Evolutionary conservation across 2,888 invertebrate species (phyloP).

Genomic region (Eilema sororculum): DNA sequence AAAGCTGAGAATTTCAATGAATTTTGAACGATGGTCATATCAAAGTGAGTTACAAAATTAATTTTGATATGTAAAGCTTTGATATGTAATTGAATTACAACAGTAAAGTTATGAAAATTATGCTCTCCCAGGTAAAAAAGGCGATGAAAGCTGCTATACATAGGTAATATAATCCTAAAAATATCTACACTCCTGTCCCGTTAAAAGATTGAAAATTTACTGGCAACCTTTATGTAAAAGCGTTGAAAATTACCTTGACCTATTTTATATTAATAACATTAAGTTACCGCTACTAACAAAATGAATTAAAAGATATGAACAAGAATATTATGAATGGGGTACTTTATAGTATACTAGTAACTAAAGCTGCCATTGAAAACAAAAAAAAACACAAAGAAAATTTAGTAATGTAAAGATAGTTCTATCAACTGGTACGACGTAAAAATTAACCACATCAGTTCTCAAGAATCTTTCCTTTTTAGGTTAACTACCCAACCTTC

Average conservation of each 20-base stretch:
- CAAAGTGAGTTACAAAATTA: constrained; percentile 6
- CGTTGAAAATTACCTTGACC: constrained; percentile 41
- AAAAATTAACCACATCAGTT: background rate
- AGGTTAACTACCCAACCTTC: constrained; percentile 19
- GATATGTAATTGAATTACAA: constrained; percentile 5
- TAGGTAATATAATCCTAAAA: constrained; percentile 12
- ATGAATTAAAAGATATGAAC: background rate
- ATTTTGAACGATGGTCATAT: background rate
- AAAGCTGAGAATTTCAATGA: background rate
- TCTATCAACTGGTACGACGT: background rate
- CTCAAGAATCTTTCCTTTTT: constrained; percentile 10
- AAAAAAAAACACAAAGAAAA: background rate
- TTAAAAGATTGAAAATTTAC: constrained; percentile 27
- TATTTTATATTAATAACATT: constrained; percentile 42
- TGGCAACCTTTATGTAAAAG: constrained; percentile 31
- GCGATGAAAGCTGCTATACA: constrained; percentile 1
- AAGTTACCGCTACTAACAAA: constrained; percentile 16
- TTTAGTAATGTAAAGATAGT: background rate
- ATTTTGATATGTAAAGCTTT: constrained; percentile 1
- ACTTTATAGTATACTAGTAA: too few species aligned
- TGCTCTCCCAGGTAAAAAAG: background rate
- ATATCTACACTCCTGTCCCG: constrained; percentile 8
- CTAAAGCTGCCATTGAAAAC: too few species aligned
- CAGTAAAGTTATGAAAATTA: constrained; percentile 11
- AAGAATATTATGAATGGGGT: constrained; percentile 3